A percentile compares a stretch with the other conserved stretches of the same genome.
phyloP scores from a whole-genome alignment of 2,888 invertebrate genomes.

The Tiliacea aurago region DNA sequence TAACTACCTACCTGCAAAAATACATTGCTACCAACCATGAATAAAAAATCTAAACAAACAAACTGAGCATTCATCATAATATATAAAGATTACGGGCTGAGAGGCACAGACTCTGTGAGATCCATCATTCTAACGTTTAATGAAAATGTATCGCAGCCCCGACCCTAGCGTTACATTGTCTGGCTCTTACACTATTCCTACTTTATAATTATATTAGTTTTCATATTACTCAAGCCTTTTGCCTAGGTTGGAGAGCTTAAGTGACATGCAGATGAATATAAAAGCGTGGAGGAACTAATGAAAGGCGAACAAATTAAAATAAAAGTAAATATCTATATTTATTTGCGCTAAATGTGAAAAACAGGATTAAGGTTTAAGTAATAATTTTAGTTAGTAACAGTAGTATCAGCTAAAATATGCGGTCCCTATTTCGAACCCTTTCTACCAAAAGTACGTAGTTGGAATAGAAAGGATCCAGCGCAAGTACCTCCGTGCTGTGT shows the following conservation, averaged over 20 bases:
- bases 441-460: too few species aligned
- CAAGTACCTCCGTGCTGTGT: too few species aligned
- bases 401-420: too few species aligned
- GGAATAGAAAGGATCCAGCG: too few species aligned
- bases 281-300: background rate
- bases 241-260: background rate
- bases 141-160: conserved; percentile 54
- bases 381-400: too few species aligned
- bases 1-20: too few species aligned
- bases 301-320: background rate
- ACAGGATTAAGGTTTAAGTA: too few species aligned
- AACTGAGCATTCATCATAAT: conserved; percentile 45
- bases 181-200: conserved; percentile 25
- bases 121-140: conserved; percentile 57
- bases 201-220: conserved; percentile 32
- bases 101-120: conserved; percentile 32
- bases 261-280: background rate
- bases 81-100: conserved; percentile 34
- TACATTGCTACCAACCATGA: too few species aligned
- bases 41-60: background rate
- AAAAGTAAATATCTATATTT: too few species aligned
- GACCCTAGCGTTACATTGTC: conserved; percentile 11
- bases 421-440: too few species aligned
- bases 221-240: conserved; percentile 14
- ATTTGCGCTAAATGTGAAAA: too few species aligned